phyloP scores from a whole-genome alignment of 1,140 invertebrate genomes.

The Drosophila asahinai region DNA sequence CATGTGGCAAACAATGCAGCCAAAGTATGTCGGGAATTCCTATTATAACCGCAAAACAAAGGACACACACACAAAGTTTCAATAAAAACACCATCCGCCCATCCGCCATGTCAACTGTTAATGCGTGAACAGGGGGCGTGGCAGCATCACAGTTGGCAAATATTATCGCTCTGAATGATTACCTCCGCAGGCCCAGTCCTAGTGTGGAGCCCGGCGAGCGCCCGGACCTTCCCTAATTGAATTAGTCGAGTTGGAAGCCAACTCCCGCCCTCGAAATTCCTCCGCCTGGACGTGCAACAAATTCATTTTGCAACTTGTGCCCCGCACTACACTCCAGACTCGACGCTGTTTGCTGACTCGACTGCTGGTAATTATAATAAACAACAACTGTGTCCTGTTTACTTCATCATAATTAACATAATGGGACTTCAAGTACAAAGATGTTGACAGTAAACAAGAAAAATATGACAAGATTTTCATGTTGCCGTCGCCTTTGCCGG shows the following conservation, averaged over 20 bases:
- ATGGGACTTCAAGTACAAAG: constrained; percentile 83
- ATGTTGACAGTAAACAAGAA: constrained; percentile 83
- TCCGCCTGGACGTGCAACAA: constrained; percentile 58
- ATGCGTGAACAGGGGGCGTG: constrained; percentile 20
- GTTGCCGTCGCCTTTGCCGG: constrained; percentile 58
- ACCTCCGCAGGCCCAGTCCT: neutral
- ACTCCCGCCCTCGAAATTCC: neutral
- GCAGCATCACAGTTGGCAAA: constrained; percentile 13
- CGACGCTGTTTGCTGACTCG: constrained; percentile 49
- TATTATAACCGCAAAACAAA: constrained; percentile 65
- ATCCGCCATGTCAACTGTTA: constrained; percentile 32
- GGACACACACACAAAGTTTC: constrained; percentile 49
- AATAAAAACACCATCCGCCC: constrained; percentile 34
- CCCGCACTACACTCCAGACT: constrained; percentile 14
- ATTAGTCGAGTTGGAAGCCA: constrained; percentile 45
- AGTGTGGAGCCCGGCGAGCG: constrained; percentile 13
- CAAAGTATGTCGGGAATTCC: constrained; percentile 62
- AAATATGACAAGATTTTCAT: constrained; percentile 84
- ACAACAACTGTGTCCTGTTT: constrained; percentile 83
- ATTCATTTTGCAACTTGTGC: constrained; percentile 66
- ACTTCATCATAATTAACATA: constrained; percentile 84
- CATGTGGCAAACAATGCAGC: constrained; percentile 48
- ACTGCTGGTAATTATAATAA: constrained; percentile 83
- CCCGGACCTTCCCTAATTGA: constrained; percentile 40
- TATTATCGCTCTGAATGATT: constrained; percentile 18